A percentile compares a stretch with the other conserved stretches of the same genome.
Conservation (phyloP, 2,113 vertebrate species). For the Xyliphius kryptos region DNA sequence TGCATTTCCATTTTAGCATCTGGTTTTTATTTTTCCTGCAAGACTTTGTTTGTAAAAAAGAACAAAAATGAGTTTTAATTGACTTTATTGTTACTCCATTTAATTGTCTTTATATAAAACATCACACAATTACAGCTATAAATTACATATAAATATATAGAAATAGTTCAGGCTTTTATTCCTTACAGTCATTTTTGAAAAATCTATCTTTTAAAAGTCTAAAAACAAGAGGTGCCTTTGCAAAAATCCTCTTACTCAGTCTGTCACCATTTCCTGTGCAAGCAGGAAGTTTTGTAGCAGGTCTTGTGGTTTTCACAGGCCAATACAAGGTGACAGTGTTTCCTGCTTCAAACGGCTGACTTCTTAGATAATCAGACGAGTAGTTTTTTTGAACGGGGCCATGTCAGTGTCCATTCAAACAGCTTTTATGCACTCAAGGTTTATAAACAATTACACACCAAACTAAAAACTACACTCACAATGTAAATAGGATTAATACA, state of each 20-base stretch:
- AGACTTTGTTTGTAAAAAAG: too few species aligned
- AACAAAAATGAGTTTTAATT: too few species aligned
- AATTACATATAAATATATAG: too few species aligned
- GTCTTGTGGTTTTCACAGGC: slow-evolving; percentile 33
- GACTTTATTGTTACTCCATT: too few species aligned
- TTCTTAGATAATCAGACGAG: slow-evolving; percentile 18
- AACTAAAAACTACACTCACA: too few species aligned
- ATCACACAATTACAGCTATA: too few species aligned
- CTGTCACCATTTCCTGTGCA: slow-evolving; percentile 49
- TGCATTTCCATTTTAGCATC: too few species aligned
- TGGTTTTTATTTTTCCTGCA: too few species aligned
- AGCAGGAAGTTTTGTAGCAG: slow-evolving; percentile 44
- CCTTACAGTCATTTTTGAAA: background rate
- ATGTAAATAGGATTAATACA: too few species aligned
- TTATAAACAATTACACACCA: too few species aligned
- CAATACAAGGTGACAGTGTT: slow-evolving; percentile 41
- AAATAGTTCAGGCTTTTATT: background rate
- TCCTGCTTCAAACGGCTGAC: slow-evolving; percentile 44
- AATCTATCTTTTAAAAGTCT: too few species aligned
- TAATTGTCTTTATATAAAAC: too few species aligned
- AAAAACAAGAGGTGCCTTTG: slow-evolving; percentile 11
- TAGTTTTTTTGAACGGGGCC: background rate
- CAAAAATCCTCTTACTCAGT: slow-evolving; percentile 22
- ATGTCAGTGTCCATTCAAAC: background rate
- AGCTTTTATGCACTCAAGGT: background rate